phyloP scores from a whole-genome alignment of 2,797 vertebrate genomes.

The Clamator glandarius region DNA sequence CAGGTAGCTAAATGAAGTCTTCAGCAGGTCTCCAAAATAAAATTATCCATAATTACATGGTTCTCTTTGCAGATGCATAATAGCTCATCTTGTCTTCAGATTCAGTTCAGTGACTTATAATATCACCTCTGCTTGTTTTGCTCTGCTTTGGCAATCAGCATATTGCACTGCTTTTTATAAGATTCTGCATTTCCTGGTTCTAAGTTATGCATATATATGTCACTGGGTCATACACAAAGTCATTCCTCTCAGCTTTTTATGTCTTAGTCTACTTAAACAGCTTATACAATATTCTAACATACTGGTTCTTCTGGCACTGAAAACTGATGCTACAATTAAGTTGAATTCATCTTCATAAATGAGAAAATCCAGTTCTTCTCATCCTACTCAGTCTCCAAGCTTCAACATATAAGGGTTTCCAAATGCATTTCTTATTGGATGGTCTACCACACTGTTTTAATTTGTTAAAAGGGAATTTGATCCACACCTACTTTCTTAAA shows the following conservation, averaged over 20 bases:
- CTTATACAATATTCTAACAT: neutral
- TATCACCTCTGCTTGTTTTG: neutral
- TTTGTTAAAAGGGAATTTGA: conserved; percentile 1
- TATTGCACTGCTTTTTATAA: neutral
- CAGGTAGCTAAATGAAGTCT: neutral
- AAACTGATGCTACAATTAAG: neutral
- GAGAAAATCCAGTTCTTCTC: conserved; percentile 9
- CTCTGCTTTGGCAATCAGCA: neutral
- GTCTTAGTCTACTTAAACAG: neutral
- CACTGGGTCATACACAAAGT: neutral
- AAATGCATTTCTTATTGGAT: conserved; percentile 15
- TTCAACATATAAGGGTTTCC: neutral
- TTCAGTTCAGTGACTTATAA: neutral
- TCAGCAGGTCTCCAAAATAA: neutral
- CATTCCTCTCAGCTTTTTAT: neutral
- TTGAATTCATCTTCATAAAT: conserved; percentile 10
- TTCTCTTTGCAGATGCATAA: neutral
- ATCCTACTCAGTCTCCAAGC: neutral
- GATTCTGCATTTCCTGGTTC: neutral
- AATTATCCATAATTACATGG: neutral
- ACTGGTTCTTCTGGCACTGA: neutral
- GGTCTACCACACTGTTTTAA: neutral
- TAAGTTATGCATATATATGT: neutral
- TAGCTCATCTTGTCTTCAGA: neutral
- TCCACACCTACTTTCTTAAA: conserved; percentile 15